phyloP scores from a whole-genome alignment of 2,797 vertebrate genomes.

The Peromyscus nudipes region DNA sequence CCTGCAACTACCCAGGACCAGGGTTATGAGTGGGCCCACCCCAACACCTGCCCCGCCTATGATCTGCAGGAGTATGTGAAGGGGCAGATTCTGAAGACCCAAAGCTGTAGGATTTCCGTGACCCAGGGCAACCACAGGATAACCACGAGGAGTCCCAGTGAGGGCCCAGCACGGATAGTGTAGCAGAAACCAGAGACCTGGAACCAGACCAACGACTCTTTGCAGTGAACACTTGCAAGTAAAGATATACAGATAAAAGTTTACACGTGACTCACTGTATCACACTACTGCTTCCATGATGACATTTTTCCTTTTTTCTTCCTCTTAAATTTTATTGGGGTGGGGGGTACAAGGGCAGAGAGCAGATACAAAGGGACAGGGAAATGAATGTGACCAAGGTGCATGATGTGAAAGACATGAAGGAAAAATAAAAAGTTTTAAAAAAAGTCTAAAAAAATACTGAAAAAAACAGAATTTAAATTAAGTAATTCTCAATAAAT shows the following conservation, averaged over 20 bases:
- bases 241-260: background rate
- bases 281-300: background rate
- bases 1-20: background rate
- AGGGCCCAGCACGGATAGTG: background rate
- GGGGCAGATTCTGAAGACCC: background rate
- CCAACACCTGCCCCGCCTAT: background rate
- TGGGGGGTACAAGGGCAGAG: background rate
- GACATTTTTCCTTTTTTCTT: background rate
- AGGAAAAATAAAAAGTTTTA: background rate
- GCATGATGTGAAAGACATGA: background rate
- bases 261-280: background rate
- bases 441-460: background rate
- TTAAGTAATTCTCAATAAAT: slow-evolving; percentile 38
- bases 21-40: background rate
- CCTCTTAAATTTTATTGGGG: background rate
- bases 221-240: background rate
- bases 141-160: background rate
- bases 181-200: background rate
- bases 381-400: background rate
- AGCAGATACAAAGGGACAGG: background rate
- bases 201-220: background rate
- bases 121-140: background rate
- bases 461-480: slow-evolving; percentile 40
- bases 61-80: background rate
- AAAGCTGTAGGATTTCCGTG: background rate